Conservation (phyloP, 2,113 vertebrate species). For the Mastomys coucha region DNA sequence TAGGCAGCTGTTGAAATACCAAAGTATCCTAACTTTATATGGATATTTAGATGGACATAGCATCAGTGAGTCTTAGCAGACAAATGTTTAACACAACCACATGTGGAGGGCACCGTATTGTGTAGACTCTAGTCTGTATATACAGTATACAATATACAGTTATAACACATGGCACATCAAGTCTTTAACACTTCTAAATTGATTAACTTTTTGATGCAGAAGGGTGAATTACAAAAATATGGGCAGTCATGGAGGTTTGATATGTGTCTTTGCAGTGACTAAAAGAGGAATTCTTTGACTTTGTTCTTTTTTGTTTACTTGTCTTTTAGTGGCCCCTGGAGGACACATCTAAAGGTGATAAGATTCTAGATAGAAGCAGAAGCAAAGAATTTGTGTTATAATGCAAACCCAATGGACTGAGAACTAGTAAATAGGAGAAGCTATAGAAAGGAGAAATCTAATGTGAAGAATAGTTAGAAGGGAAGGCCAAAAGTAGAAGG, state of each 20-base stretch:
- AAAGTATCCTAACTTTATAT: neutral
- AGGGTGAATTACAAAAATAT: neutral
- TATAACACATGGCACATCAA: accelerated
- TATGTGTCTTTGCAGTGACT: neutral
- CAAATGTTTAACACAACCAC: neutral
- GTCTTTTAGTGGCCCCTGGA: neutral
- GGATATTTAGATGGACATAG: neutral
- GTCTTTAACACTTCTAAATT: neutral
- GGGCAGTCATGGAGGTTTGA: too few relatives aligned
- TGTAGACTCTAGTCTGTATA: neutral
- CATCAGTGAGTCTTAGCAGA: neutral
- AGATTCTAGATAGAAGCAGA: neutral
- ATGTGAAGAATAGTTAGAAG: neutral
- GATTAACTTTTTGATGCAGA: neutral
- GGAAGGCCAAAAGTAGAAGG: neutral
- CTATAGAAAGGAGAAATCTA: neutral
- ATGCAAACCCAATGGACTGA: neutral
- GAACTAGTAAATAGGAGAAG: neutral
- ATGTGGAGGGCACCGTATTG: neutral
- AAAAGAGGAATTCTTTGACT: neutral
- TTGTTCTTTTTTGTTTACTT: neutral
- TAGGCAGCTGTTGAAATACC: neutral
- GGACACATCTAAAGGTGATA: neutral
- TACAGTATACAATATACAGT: neutral
- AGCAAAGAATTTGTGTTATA: neutral